A percentile compares a stretch with the other conserved stretches of the same genome.
phyloP scores from a whole-genome alignment of 2,113 vertebrate species.

The Burhinus bistriatus region DNA sequence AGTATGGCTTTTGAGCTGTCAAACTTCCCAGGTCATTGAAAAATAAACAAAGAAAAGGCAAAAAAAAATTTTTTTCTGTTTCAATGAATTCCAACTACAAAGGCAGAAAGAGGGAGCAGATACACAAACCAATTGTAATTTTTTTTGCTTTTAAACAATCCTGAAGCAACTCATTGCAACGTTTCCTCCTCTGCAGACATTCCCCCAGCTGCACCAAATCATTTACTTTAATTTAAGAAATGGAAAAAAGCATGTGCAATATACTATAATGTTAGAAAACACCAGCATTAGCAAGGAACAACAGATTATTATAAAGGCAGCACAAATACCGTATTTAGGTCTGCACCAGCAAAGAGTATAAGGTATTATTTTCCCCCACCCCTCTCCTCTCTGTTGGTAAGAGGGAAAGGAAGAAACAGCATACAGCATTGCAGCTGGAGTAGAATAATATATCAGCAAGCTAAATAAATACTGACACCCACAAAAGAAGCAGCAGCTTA shows the following conservation, averaged over 20 bases:
- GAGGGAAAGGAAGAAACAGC: background rate
- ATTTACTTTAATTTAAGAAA: background rate
- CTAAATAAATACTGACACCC: background rate
- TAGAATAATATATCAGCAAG: background rate
- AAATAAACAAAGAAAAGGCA: background rate
- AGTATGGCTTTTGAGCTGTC: slow-evolving; percentile 9
- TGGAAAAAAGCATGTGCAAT: background rate
- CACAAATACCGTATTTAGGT: background rate
- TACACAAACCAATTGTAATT: background rate
- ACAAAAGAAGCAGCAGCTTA: background rate
- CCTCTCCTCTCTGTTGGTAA: background rate
- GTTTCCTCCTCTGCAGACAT: background rate
- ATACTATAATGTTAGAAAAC: background rate
- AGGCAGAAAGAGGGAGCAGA: background rate
- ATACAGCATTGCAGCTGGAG: background rate
- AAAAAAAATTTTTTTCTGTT: background rate
- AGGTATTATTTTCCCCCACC: background rate
- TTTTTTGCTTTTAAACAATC: background rate
- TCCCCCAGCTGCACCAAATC: background rate
- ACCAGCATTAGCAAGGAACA: background rate
- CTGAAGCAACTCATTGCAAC: background rate
- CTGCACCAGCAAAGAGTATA: background rate
- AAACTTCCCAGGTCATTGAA: slow-evolving; percentile 9
- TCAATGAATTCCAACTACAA: background rate
- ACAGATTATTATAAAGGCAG: background rate